Base-by-base conservation (phyloP, 2,797 vertebrate species). In the Xiphorhynchus erythropygius region DNA sequence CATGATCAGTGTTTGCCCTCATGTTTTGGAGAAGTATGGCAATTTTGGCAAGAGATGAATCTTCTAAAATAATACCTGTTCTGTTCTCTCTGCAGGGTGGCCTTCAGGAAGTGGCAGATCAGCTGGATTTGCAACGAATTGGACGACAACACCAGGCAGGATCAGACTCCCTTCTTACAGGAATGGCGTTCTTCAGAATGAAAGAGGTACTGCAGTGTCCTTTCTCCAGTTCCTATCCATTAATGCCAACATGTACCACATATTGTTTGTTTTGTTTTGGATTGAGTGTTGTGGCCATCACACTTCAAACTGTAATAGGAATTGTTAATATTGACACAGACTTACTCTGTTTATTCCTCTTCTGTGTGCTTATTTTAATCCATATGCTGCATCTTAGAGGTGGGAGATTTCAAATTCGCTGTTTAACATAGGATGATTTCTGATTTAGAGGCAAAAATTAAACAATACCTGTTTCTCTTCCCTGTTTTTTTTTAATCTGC, bases 151-250 rank as follows among this genome's bases (percentile, higher is more conserved):
- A 99, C 90, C 99, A 99, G 97, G 99, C 99, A 10, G 99, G 99
- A 32, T 99, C 99, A 0, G 99, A 99, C 97, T 99, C 99, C 1
- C 98, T 99, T 92, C 98, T 99, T 90, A 99, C 99, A 0, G 99
- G 99, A 78, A 99, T 99, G 99, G 99, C 99, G 1, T 99, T 99
- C 97, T 99, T 99, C 97, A 99, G 99, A 97, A 99, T 99, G 99
- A 99, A 99, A 96, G 99, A 99, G 99, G 99, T 99, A 97, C 35
- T 84, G 33, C 55, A 12, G 24, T 21, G 27, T 18, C 62, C 24
- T 71, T 93, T 60, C 47, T 62, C 47, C 56, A 13, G 11, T 59
- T 85, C 13, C 42, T 56, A 1, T 16, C 69, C 35, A 13, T 46
- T 30, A 68, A 47, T 28, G 57, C 53, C 46, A 64, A 21, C 18